A percentile compares a stretch with the other conserved stretches of the same genome.
Conservation (phyloP, 2,888 invertebrate species). For the Ormyrus pomaceus region DNA sequence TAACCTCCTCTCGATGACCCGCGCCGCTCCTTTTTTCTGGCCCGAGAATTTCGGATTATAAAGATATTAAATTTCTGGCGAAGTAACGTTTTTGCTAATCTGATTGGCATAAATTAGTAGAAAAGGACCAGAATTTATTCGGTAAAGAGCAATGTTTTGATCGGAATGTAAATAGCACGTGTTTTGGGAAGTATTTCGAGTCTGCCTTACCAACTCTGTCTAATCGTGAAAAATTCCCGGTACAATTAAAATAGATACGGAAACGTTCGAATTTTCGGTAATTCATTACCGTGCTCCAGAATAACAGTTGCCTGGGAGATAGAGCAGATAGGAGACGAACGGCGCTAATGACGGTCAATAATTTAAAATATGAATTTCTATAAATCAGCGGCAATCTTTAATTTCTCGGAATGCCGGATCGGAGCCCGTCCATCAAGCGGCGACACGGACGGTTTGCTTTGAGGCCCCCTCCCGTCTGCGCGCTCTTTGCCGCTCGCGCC, state of each 20-base stretch:
- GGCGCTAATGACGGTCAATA: conserved; percentile 74
- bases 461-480: conserved; percentile 16
- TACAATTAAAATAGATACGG: conserved; percentile 28
- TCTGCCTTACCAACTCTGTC: background rate
- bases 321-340: conserved; percentile 48
- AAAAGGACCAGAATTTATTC: too few relatives aligned
- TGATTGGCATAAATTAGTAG: too few relatives aligned
- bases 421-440: conserved; percentile 72
- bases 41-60: too few relatives aligned
- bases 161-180: too few relatives aligned
- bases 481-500: conserved; percentile 34
- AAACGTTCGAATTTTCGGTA: conserved; percentile 1
- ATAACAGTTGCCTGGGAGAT: background rate
- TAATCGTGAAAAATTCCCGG: conserved; percentile 6
- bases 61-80: too few relatives aligned
- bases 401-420: conserved; percentile 75
- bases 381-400: conserved; percentile 75
- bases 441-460: conserved; percentile 57
- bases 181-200: background rate
- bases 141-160: too few relatives aligned
- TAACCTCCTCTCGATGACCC: background rate
- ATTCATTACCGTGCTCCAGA: conserved; percentile 25
- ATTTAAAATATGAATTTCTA: conserved; percentile 75
- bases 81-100: too few relatives aligned
- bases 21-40: conserved; percentile 8